phyloP scores from a whole-genome alignment of 2,888 invertebrate species.

The Volucella zonaria region DNA sequence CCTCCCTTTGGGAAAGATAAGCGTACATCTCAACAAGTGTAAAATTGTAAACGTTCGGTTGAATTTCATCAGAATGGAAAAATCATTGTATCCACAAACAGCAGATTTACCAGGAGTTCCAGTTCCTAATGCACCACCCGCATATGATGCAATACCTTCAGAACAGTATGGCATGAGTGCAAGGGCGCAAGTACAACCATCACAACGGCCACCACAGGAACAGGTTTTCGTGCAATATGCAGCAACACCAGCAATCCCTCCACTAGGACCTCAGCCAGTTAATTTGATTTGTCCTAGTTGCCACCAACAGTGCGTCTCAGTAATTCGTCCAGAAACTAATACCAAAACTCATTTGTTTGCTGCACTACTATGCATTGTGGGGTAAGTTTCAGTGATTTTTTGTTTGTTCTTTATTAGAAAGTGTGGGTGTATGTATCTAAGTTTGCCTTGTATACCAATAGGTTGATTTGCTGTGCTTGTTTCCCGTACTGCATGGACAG shows the following conservation, averaged over 20 bases:
- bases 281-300: conserved; percentile 77
- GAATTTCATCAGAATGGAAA: conserved; percentile 32
- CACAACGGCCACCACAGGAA: conserved; percentile 19
- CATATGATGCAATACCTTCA: conserved; percentile 22
- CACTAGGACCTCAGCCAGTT: conserved; percentile 56
- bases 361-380: conserved; percentile 71
- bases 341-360: conserved; percentile 78
- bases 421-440: background rate
- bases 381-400: conserved; percentile 21
- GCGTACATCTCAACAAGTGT: conserved; percentile 6
- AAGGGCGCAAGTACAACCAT: conserved; percentile 8
- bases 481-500: conserved; percentile 78
- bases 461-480: conserved; percentile 77
- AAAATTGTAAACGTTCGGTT: too few relatives aligned
- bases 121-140: conserved; percentile 36
- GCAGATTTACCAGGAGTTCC: conserved; percentile 19
- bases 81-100: conserved; percentile 40
- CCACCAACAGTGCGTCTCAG: conserved; percentile 74
- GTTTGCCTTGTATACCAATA: conserved; percentile 28
- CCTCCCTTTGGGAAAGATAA: background rate
- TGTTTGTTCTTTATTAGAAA: too few relatives aligned
- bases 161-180: background rate
- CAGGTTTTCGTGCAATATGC: conserved; percentile 48
- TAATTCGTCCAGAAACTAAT: conserved; percentile 71
- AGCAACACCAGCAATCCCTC: conserved; percentile 24